Base-by-base conservation (phyloP, 2,888 invertebrate genomes). In the Drosophila percnosoma region DNA sequence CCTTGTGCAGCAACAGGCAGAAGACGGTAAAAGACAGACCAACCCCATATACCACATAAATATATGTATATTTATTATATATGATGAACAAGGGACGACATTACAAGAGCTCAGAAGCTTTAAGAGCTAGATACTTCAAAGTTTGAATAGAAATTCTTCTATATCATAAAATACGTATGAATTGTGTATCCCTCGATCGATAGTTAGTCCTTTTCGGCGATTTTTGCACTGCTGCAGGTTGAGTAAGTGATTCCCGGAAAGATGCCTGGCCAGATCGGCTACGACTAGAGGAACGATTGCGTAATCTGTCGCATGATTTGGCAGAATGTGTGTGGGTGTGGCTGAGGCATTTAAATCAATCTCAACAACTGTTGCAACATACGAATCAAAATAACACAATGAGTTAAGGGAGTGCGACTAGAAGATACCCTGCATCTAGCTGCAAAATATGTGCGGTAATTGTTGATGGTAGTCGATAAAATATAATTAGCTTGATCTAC, bases 321-420 rank as follows among this genome's bases (percentile, higher is more conserved):
- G 21, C 15, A 15, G 45, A n/a, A 40, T 40, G 40, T 40, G n/a
- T 40, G 40, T 11, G 40, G 40, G 40, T 8, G 40, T 45, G 45
- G 8, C 45, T 24, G 21, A 24, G 24, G 45, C 45, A 45, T 45
- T 45, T 45, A 45, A 45, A 45, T 45, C 45, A 45, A 45, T 45
- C 45, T 15, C 45, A 45, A 24, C 45, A 45, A 15, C 45, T 45
- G 45, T 24, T 45, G 7, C 24, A 45, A 8, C 4, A 45, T 15
- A 24, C 21, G 21, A 24, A 15, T 18, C 4, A 21, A n/a, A 45
- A n/a, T 1, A 1, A 45, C 1, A 7, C 13, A 7, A 21, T 4
- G 13, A 45, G 15, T 24, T 24, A 0, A 21, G 15, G 4, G 15
- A 45, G 21, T 7, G 8, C 45, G 21, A 24, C 45, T 45, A 21